Evolutionary conservation across 2,888 invertebrate species (phyloP).

Genomic region (Criorhina ranunculi): DNA sequence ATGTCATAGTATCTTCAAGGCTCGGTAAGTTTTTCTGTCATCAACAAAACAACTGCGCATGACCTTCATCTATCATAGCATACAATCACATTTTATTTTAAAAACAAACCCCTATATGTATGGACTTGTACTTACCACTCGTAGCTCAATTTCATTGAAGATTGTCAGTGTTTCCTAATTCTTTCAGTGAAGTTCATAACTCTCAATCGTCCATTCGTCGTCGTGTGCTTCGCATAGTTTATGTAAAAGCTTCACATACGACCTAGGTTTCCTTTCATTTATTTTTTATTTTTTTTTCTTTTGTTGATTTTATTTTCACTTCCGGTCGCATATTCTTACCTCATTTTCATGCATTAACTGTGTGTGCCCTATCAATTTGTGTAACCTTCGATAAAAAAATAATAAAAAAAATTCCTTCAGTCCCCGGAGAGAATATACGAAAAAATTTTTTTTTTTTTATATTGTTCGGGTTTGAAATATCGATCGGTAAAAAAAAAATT

Average conservation of each 20-base stretch:
- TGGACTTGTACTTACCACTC: constrained; percentile 36
- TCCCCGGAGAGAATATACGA: constrained; percentile 20
- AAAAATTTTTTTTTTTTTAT: too few species aligned
- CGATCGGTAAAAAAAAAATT: constrained; percentile 61
- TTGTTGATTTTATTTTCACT: constrained; percentile 8
- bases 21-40: constrained; percentile 76
- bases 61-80: constrained; percentile 32
- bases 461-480: constrained; percentile 60
- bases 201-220: constrained; percentile 45
- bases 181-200: constrained; percentile 68
- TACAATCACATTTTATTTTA: constrained; percentile 32
- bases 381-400: constrained; percentile 3
- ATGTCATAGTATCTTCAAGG: constrained; percentile 85
- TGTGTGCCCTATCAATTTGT: background rate
- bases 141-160: constrained; percentile 61
- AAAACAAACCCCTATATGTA: constrained; percentile 57
- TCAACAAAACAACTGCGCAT: constrained; percentile 64
- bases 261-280: constrained; percentile 16
- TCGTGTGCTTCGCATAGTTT: constrained; percentile 2
- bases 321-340: background rate
- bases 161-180: constrained; percentile 44
- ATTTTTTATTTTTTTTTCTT: constrained; percentile 22
- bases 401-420: constrained; percentile 21
- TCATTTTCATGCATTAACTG: constrained; percentile 6
- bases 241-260: constrained; percentile 42